Evolutionary conservation across 1,140 invertebrate genomes (phyloP).

Genomic region (Portunus trituberculatus): DNA sequence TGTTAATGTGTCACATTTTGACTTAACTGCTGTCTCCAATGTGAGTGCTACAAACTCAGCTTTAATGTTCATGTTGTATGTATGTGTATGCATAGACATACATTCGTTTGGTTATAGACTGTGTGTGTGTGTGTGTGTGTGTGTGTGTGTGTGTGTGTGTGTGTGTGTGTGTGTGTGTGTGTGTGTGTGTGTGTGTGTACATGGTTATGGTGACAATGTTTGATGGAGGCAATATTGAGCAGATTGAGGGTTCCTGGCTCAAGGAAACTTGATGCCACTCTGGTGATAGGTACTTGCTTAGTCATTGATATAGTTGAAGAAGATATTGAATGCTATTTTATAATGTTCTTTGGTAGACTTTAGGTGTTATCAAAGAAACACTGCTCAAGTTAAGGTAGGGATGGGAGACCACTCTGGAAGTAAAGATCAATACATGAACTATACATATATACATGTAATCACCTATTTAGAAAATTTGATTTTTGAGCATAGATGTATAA

Average conservation of each 20-base stretch:
- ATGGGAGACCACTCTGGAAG: neutral
- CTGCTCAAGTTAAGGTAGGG: slow-evolving; percentile 23
- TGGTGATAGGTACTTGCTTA: slow-evolving; percentile 26
- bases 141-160: too few species aligned
- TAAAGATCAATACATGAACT: neutral
- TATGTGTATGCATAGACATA: too few species aligned
- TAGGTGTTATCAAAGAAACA: neutral
- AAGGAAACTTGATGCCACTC: neutral
- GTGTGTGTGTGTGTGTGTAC: neutral
- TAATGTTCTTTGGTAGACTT: neutral
- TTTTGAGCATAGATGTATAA: neutral
- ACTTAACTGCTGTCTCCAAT: neutral
- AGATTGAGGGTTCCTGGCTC: slow-evolving; percentile 38
- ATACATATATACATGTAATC: slow-evolving; percentile 27
- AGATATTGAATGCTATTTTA: neutral
- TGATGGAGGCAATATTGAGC: neutral
- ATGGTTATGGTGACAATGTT: neutral
- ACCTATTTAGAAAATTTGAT: neutral
- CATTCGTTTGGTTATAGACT: too few species aligned
- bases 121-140: too few species aligned
- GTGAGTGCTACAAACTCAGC: slow-evolving; percentile 20
- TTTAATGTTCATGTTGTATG: neutral
- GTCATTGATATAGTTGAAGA: neutral
- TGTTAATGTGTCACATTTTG: neutral
- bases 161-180: neutral